These are phyloP conservation scores for Brachionus koreanus DNA, from an alignment of 1,140 invertebrate species.

Conservation along the genomic window DNA sequence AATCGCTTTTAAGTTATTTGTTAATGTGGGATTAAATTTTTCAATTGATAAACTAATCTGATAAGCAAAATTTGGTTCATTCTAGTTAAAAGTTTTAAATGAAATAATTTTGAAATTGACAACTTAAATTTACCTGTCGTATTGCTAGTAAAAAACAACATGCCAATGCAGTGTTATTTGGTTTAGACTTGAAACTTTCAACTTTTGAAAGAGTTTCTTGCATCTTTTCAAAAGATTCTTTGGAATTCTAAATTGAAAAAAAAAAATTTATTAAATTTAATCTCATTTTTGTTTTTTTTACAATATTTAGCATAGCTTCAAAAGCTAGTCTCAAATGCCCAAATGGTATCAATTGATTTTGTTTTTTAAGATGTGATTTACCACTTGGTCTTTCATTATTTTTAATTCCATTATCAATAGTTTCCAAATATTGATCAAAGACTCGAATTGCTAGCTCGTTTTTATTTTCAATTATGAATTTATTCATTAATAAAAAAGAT, in stretches of 20 bases:
- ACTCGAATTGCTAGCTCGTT: neutral
- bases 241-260: slow-evolving; percentile 18
- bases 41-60: neutral
- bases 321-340: slow-evolving; percentile 35
- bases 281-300: neutral
- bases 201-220: neutral
- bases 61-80: slow-evolving; percentile 20
- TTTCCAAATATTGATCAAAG: slow-evolving; percentile 41
- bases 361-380: neutral
- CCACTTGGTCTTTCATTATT: neutral
- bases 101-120: neutral
- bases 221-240: slow-evolving; percentile 32
- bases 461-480: slow-evolving; percentile 14
- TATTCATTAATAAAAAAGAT: slow-evolving; percentile 30
- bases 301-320: neutral
- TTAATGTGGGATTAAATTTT: slow-evolving; percentile 4
- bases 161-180: neutral
- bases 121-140: neutral
- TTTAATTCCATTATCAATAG: neutral
- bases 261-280: neutral
- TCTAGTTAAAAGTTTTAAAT: neutral
- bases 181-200: slow-evolving; percentile 6
- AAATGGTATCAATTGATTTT: slow-evolving; percentile 37
- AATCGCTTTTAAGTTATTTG: slow-evolving; percentile 23
- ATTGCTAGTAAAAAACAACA: slow-evolving; percentile 26